phyloP scores from a whole-genome alignment of 2,113 vertebrate species.

The Glaucomys volans region DNA sequence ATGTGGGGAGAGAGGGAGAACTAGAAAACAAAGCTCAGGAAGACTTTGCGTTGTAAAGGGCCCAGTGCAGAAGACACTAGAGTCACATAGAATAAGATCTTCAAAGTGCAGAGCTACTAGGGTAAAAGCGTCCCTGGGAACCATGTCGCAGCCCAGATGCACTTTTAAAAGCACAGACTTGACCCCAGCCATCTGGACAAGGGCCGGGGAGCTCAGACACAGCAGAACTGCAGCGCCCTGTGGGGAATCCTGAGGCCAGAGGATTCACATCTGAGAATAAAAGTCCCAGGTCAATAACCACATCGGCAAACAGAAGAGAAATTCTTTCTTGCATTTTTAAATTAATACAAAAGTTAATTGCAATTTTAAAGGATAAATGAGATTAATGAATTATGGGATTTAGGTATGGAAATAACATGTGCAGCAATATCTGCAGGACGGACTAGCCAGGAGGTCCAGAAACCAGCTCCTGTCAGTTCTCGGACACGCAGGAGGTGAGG shows the following conservation, averaged over 20 bases:
- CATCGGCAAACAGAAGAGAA: accelerated
- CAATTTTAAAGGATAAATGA: background rate
- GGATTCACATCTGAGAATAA: background rate
- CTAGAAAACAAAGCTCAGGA: too few relatives aligned
- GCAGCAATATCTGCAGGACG: background rate
- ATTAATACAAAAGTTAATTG: background rate
- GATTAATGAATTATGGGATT: background rate
- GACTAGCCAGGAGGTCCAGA: background rate
- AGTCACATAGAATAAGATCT: too few relatives aligned
- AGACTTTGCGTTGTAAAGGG: background rate
- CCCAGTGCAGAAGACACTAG: background rate
- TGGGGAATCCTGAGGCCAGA: too few relatives aligned
- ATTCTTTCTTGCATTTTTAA: background rate
- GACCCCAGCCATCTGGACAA: background rate
- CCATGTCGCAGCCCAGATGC: background rate
- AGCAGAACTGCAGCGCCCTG: too few relatives aligned
- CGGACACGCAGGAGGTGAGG: background rate
- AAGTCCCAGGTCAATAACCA: background rate
- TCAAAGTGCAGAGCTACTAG: background rate
- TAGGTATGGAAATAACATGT: background rate
- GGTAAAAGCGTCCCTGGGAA: background rate
- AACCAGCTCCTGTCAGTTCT: background rate
- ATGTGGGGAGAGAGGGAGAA: background rate
- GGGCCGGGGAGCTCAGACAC: background rate
- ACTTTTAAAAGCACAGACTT: background rate